A percentile compares a stretch with the other conserved stretches of the same genome.
Evolutionary conservation across 2,113 vertebrate species (phyloP).

Genomic region (Macroglossus sobrinus): DNA sequence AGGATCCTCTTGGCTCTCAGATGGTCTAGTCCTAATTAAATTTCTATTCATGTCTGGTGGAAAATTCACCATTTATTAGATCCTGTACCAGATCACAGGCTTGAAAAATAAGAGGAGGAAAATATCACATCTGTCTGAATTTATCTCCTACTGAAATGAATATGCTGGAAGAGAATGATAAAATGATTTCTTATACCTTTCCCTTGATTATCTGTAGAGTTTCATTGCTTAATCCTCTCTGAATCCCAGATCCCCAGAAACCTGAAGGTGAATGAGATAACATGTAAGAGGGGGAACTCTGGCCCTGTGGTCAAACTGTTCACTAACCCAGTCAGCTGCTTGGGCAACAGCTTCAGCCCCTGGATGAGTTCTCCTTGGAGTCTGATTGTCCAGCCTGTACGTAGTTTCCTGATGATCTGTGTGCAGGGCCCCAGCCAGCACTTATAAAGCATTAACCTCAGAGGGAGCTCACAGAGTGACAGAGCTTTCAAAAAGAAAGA

Average conservation of each 20-base stretch:
- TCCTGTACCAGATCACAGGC: not conserved
- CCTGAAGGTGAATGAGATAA: not conserved
- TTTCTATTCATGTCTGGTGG: not conserved
- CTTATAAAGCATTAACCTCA: not conserved
- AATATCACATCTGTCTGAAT: not conserved
- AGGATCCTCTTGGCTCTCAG: not conserved
- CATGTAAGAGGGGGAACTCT: not conserved
- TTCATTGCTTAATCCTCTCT: constrained; percentile 12
- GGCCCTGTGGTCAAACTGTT: not conserved
- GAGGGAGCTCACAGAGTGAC: not conserved
- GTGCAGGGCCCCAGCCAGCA: not conserved
- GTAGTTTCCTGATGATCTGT: not conserved
- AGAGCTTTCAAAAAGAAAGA: not conserved
- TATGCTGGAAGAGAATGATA: not conserved
- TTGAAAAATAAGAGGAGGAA: not conserved
- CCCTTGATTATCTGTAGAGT: not conserved
- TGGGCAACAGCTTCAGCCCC: not conserved
- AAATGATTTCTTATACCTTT: not conserved
- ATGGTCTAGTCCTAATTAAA: not conserved
- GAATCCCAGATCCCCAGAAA: not conserved
- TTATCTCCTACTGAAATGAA: not conserved
- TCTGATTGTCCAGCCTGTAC: not conserved
- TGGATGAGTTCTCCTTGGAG: not conserved
- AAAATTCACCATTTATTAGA: not conserved
- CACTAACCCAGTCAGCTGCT: not conserved